Evolutionary conservation across 2,888 invertebrate species (phyloP).

Genomic region (Fragum whitleyi): DNA sequence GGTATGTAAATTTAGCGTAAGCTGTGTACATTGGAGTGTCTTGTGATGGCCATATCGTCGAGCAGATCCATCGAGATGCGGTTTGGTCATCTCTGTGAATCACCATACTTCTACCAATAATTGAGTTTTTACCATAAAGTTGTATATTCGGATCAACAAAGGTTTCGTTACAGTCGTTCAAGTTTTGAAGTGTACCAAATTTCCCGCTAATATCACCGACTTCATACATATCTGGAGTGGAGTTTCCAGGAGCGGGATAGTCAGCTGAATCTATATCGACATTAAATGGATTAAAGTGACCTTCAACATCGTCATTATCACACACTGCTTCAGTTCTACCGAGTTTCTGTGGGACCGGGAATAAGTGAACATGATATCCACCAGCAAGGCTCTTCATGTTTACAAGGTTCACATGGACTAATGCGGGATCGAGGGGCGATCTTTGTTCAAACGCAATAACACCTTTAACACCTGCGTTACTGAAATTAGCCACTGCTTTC

Average conservation of each 20-base stretch:
- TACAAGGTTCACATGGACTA: conserved; percentile 86
- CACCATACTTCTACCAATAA: conserved; percentile 92
- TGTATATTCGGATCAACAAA: conserved; percentile 94
- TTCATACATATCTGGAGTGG: conserved; percentile 95
- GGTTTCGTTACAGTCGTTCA: conserved; percentile 85
- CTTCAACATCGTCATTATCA: conserved; percentile 88
- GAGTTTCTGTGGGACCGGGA: conserved; percentile 83
- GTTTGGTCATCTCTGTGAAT: conserved; percentile 87
- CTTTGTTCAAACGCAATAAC: conserved; percentile 91
- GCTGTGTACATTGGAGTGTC: conserved; percentile 88
- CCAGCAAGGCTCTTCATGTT: conserved; percentile 83
- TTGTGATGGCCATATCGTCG: conserved; percentile 85
- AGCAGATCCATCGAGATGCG: conserved; percentile 85
- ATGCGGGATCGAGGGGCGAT: conserved; percentile 90
- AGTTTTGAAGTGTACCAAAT: conserved; percentile 91
- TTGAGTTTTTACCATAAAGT: conserved; percentile 91
- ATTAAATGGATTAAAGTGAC: conserved; percentile 91
- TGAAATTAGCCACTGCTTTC: conserved; percentile 77
- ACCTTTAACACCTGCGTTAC: conserved; percentile 91
- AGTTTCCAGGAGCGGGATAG: conserved; percentile 86
- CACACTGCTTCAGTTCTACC: conserved; percentile 73
- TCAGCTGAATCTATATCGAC: conserved; percentile 83
- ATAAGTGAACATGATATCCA: conserved; percentile 85
- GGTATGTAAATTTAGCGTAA: conserved; percentile 93
- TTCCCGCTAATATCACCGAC: conserved; percentile 96